These are phyloP conservation scores for Cosmia trapezina DNA, from an alignment of 2,888 invertebrate genomes.

Conservation along the genomic window DNA sequence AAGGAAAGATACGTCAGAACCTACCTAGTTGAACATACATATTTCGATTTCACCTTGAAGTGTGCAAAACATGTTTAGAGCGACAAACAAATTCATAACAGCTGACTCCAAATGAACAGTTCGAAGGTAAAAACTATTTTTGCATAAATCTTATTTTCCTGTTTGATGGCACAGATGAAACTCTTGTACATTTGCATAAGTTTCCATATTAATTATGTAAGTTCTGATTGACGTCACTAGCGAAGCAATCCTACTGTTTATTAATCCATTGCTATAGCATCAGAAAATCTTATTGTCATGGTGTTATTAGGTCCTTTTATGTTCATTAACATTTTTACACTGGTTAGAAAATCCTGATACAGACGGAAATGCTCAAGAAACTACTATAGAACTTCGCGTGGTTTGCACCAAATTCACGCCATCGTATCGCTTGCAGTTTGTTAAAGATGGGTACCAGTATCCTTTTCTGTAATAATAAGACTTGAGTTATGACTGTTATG, in stretches of 20 bases:
- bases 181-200: slow-evolving; percentile 17
- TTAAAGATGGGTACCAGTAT: neutral
- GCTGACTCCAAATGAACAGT: slow-evolving; percentile 6
- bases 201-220: slow-evolving; percentile 34
- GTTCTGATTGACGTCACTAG: slow-evolving; percentile 38
- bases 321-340: neutral
- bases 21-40: neutral
- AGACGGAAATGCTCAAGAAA: no score
- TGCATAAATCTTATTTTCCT: slow-evolving; percentile 13
- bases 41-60: slow-evolving; percentile 34
- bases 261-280: neutral
- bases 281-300: neutral
- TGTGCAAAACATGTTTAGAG: slow-evolving; percentile 15
- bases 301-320: neutral
- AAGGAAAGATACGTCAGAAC: neutral
- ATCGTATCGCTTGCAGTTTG: neutral
- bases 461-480: neutral
- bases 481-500: no score
- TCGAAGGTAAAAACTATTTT: neutral
- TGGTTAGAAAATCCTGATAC: neutral
- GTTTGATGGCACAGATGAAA: slow-evolving; percentile 9
- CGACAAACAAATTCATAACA: slow-evolving; percentile 29
- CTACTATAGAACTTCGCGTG: neutral
- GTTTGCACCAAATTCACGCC: neutral
- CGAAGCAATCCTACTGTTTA: slow-evolving; percentile 11